phyloP scores from a whole-genome alignment of 2,113 vertebrate species.

The Sphyrna mokarran region DNA sequence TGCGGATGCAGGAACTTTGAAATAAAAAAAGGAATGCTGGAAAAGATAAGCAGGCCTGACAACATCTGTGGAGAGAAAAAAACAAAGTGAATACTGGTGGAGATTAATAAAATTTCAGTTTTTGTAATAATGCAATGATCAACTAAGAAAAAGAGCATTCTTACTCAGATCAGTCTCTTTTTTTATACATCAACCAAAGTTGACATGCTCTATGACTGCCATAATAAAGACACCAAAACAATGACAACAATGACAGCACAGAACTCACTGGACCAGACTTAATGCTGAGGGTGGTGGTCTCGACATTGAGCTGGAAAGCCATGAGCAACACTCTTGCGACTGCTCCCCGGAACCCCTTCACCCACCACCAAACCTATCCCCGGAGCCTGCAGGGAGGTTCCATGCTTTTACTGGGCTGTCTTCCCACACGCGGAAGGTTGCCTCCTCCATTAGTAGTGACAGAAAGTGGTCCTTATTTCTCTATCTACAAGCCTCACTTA shows the following conservation, averaged over 20 bases:
- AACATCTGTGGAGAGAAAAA: no score
- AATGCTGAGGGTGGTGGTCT: background rate
- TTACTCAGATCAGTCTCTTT: background rate
- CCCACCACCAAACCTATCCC: no score
- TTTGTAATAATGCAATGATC: background rate
- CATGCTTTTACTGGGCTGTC: background rate
- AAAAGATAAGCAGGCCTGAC: no score
- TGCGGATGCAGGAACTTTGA: no score
- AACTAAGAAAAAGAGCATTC: background rate
- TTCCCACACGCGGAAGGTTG: no score
- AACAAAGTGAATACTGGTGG: background rate
- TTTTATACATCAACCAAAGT: background rate
- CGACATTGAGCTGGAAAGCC: background rate
- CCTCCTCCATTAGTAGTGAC: no score
- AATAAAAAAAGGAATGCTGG: no score
- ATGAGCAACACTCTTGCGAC: background rate
- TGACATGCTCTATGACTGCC: no score
- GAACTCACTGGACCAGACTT: background rate
- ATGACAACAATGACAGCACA: background rate
- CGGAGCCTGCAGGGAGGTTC: background rate
- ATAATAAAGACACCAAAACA: background rate
- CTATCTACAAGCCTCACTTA: no score
- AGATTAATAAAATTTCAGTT: background rate
- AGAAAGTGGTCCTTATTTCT: no score
- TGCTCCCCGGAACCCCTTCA: background rate